These are phyloP conservation scores for Aleiodes alternator DNA, from an alignment of 2,888 invertebrate genomes.

Conservation along the genomic window DNA sequence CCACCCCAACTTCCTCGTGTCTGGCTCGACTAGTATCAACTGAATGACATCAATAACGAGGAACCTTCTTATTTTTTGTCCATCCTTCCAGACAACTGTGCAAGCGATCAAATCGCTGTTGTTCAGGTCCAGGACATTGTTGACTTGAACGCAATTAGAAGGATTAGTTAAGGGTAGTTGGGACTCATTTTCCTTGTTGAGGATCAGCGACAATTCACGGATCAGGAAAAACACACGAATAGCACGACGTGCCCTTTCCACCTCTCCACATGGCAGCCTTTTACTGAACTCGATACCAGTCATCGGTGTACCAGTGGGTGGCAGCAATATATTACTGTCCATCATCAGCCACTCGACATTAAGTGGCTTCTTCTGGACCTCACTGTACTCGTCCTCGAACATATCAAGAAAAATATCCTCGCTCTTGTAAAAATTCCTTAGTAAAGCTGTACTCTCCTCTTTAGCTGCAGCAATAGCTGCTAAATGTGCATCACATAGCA, in stretches of 20 bases:
- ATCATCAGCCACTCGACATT: constrained; percentile 97
- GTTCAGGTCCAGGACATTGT: constrained; percentile 96
- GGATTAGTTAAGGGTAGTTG: constrained; percentile 94
- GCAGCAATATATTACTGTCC: constrained; percentile 95
- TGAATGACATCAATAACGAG: constrained; percentile 97
- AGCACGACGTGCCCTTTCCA: constrained; percentile 90
- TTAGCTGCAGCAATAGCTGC: constrained; percentile 83
- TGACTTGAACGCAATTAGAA: constrained; percentile 91
- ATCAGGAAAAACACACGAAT: constrained; percentile 95
- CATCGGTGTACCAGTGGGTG: constrained; percentile 96
- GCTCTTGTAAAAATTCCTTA: constrained; percentile 95
- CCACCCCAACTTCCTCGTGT: constrained; percentile 95
- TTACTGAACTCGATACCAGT: constrained; percentile 97
- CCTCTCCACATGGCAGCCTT: constrained; percentile 96
- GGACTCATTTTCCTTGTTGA: constrained; percentile 89
- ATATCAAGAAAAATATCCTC: constrained; percentile 99
- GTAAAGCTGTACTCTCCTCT: constrained; percentile 88
- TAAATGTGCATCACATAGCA: constrained; percentile 82
- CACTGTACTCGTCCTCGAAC: constrained; percentile 98
- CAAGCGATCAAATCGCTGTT: constrained; percentile 98
- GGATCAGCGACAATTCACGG: constrained; percentile 85
- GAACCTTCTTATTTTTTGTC: constrained; percentile 93
- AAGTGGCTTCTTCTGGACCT: constrained; percentile 89
- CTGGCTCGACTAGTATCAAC: constrained; percentile 97
- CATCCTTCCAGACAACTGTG: constrained; percentile 93